A percentile compares a stretch with the other conserved stretches of the same genome.
These are phyloP conservation scores for Adelosebastes latens DNA, from an alignment of 2,797 vertebrate species.

Conservation along the genomic window DNA sequence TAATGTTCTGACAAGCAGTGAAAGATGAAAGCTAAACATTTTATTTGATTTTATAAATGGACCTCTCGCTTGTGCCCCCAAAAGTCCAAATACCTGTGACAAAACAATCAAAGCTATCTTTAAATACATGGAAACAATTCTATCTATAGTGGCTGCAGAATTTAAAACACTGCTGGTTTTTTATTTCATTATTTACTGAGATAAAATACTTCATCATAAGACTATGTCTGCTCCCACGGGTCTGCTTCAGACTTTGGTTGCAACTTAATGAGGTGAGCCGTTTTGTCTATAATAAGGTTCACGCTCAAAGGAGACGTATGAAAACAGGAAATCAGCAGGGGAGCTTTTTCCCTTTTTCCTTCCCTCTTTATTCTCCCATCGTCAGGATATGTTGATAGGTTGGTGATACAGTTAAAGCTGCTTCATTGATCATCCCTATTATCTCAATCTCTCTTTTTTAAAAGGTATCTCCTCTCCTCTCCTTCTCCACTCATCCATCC, in stretches of 20 bases:
- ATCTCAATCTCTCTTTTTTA: not conserved
- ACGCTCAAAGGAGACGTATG: conserved; percentile 9
- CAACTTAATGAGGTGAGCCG: not conserved
- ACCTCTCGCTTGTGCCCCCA: not conserved
- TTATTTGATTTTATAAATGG: not conserved
- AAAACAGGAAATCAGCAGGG: not conserved
- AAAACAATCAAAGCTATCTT: not conserved
- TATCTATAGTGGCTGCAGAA: not conserved
- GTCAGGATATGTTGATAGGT: not conserved
- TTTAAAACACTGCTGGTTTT: not conserved
- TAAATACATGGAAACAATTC: not conserved
- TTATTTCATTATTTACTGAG: not conserved
- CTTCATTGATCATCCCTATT: not conserved
- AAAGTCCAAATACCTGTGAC: not conserved
- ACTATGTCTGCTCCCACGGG: not conserved
- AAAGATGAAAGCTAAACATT: not conserved
- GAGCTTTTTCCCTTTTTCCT: not conserved
- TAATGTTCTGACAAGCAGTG: not conserved
- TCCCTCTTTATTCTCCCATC: not conserved
- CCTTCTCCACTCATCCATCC: not conserved
- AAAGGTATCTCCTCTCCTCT: accelerated
- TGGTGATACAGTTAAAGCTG: not conserved
- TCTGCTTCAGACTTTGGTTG: not conserved
- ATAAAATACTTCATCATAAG: not conserved
- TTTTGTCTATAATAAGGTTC: conserved; percentile 8